Base-by-base conservation (phyloP, 2,797 vertebrate species). In the Pyrocephalus nanus region DNA sequence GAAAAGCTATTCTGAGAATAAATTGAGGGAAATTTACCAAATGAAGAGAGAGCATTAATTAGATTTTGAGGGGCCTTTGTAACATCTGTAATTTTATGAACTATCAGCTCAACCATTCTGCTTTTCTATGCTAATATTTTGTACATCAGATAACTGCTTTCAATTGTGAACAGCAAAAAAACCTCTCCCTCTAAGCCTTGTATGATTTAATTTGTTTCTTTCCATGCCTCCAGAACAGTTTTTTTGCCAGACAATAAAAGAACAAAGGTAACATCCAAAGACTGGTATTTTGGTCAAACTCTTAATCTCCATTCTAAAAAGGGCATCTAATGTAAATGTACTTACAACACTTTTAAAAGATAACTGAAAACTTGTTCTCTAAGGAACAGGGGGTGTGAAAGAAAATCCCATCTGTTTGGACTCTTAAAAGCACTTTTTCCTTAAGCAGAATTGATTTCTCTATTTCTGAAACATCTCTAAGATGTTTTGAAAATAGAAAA, bases 381-480 rank as follows among this genome's bases (percentile, higher is more conserved):
- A 40, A 36, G 18, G 22, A 51, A 5, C 8, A 1, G 6, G 7
- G 6, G 3, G 2, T 16, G 0, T 54, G 8, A 62, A 76, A 25
- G 30, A 81, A 79, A 91, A 86, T 64, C 86, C 48, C 29, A 62
- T 54, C 55, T 76, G 36, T 50, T 36, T 73, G 60, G n/a, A 79
- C 11, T 47, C 16, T 72, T 82, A 79, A 82, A 69, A 69, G 43
- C 11, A 76, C 6, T 75, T 67, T 45, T 45, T 85, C 43, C 40
- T 20, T 23, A 51, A 86, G 32, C 15, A 78, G 30, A 84, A 81
- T 36, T 55, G 40, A 80, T 67, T 91, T 79, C 60, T 84, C 25
- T 60, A 50, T 40, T 92, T 85, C 75, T 82, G 23, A 74, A 96
- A 43, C 16, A 81, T 36, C 25, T 78, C 18, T 60, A 67, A 25